Evolutionary conservation across 2,888 invertebrate species (phyloP).

Genomic region (Phyto melanocephala): DNA sequence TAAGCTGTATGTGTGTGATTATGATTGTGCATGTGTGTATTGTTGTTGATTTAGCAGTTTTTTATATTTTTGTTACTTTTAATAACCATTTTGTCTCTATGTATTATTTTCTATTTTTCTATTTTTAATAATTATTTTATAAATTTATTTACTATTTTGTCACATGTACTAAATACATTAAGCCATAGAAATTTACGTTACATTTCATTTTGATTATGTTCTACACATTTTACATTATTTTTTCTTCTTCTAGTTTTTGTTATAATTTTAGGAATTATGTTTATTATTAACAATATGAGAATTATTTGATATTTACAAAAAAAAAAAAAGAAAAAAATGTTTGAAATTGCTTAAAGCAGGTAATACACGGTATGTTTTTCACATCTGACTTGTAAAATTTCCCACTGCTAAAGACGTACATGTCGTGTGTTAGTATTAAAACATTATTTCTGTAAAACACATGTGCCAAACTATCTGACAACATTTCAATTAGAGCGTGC

Average conservation of each 20-base stretch:
- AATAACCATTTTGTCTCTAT: neutral
- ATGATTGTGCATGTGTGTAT: neutral
- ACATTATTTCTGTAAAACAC: no score
- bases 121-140: neutral
- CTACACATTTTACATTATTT: neutral
- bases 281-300: neutral
- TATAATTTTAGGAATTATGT: neutral
- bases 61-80: neutral
- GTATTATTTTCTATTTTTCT: neutral
- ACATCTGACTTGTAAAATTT: no score
- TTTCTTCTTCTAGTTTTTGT: neutral
- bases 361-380: no score
- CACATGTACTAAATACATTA: neutral
- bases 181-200: neutral
- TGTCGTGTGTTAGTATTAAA: no score
- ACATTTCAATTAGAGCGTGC: no score
- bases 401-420: no score
- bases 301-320: no score
- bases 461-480: no score
- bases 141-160: neutral
- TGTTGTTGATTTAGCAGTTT: neutral
- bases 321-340: no score
- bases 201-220: constrained; percentile 13
- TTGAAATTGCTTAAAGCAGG: no score
- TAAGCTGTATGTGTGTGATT: neutral